These are phyloP conservation scores for Julus scanicus DNA, from an alignment of 2,888 invertebrate species.

Conservation along the genomic window DNA sequence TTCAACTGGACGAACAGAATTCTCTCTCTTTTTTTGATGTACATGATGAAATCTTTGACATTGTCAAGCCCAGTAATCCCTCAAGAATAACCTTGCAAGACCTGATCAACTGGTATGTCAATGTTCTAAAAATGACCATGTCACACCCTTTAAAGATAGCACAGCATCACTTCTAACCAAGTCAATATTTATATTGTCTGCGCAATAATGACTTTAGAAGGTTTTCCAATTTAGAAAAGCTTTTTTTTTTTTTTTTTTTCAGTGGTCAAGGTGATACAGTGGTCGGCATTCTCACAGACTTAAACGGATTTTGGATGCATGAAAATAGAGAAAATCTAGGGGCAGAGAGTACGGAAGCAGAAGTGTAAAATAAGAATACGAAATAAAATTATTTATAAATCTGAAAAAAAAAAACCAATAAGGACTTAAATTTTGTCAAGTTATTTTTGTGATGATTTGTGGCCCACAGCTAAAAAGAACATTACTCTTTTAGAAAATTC, in stretches of 20 bases:
- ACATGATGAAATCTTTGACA: conserved; percentile 97
- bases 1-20: conserved; percentile 87
- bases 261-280: conserved; percentile 95
- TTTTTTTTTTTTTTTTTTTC: conserved; percentile 63
- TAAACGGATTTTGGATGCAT: conserved; percentile 96
- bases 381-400: too few species aligned
- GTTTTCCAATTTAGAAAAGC: too few species aligned
- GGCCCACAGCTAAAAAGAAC: too few species aligned
- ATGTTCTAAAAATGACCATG: conserved; percentile 44
- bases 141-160: too few species aligned
- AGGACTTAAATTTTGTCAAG: too few species aligned
- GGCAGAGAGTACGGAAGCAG: conserved; percentile 60
- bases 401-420: too few species aligned
- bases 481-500: too few species aligned
- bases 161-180: too few species aligned
- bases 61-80: conserved; percentile 91
- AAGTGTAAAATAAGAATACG: conserved; percentile 52
- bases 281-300: conserved; percentile 91
- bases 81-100: conserved; percentile 87
- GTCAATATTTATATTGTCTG: too few species aligned
- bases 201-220: too few species aligned
- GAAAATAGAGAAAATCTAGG: conserved; percentile 83
- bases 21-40: conserved; percentile 92
- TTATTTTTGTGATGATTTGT: too few species aligned
- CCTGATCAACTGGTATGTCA: conserved; percentile 77